Conservation (phyloP, 2,797 vertebrate species). For the Catharus ustulatus region DNA sequence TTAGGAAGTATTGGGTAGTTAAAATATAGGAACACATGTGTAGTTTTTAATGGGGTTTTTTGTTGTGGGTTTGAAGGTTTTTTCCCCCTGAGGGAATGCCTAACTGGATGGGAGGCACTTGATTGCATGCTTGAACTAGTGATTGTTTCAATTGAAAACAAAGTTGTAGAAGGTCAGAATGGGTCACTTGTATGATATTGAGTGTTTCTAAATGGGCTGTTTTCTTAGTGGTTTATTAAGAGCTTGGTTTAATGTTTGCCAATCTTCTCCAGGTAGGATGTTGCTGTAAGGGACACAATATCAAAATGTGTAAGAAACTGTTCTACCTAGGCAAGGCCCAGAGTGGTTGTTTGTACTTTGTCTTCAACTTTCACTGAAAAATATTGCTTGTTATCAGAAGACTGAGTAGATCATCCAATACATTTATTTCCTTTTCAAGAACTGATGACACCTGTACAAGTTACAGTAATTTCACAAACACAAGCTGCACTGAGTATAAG, state of each 20-base stretch:
- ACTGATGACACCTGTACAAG: background rate
- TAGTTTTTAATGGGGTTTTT: accelerated
- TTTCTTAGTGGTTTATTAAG: background rate
- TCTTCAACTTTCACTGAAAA: background rate
- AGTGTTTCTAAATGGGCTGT: background rate
- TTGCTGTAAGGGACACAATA: background rate
- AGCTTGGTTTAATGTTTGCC: background rate
- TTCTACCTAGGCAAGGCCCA: background rate
- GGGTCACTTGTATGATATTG: background rate
- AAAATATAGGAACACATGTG: background rate
- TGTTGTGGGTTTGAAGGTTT: background rate
- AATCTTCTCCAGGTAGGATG: background rate
- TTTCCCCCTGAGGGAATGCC: background rate
- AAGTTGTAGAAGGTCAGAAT: conserved; percentile 3
- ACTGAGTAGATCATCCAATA: background rate
- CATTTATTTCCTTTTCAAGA: background rate
- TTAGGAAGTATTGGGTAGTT: background rate
- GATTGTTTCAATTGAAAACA: background rate
- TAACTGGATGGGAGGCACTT: background rate
- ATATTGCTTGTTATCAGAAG: background rate
- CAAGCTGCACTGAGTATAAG: too few species aligned
- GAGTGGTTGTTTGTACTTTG: background rate
- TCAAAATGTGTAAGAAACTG: background rate
- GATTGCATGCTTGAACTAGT: background rate
- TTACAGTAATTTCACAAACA: background rate